phyloP scores from a whole-genome alignment of 1,140 invertebrate genomes.

The Tyrophagus putrescentiae region DNA sequence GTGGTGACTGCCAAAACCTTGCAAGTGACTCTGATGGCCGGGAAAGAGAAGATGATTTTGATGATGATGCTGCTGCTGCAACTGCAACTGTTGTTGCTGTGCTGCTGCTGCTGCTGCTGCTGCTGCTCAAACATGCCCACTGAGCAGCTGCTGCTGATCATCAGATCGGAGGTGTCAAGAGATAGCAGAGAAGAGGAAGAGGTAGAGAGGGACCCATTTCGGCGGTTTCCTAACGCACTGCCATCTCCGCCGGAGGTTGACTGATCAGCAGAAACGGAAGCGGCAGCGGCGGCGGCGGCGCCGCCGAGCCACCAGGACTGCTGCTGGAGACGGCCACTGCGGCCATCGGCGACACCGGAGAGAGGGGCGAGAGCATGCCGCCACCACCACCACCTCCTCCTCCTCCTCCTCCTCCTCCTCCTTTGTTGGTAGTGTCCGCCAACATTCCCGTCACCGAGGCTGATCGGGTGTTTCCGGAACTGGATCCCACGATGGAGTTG shows the following conservation, averaged over 20 bases:
- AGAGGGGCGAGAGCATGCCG: neutral
- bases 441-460: neutral
- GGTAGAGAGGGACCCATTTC: no score
- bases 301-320: neutral
- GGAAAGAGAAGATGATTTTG: no score
- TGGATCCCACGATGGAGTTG: neutral
- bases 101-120: neutral
- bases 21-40: no score
- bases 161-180: no score
- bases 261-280: no score
- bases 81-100: neutral
- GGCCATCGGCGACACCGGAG: slow-evolving; percentile 6
- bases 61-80: neutral
- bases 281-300: neutral
- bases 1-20: no score
- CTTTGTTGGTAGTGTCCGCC: neutral
- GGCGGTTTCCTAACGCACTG: no score
- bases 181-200: no score
- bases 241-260: no score
- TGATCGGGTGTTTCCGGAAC: neutral
- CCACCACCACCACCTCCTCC: neutral
- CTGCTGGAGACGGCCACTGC: neutral
- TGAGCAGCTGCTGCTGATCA: neutral
- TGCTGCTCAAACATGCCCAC: neutral
- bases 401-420: neutral